phyloP scores from a whole-genome alignment of 1,140 invertebrate species.

The Drosophila azteca region DNA sequence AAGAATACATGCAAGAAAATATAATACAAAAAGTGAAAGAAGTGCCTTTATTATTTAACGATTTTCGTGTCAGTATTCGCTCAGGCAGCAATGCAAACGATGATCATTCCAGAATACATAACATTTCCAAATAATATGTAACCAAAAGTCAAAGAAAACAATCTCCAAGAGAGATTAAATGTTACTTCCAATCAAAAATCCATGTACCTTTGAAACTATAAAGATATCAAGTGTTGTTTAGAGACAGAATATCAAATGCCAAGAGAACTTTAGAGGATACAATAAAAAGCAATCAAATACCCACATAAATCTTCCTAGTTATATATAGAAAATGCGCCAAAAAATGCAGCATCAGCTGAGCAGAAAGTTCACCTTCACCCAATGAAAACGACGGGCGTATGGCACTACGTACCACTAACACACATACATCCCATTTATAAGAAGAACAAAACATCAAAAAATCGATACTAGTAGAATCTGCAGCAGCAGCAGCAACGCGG shows the following conservation, averaged over 20 bases:
- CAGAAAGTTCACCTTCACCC: slow-evolving; percentile 35
- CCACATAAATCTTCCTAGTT: no score
- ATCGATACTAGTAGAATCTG: slow-evolving; percentile 56
- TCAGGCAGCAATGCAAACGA: neutral
- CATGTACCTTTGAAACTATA: no score
- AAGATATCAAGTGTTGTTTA: no score
- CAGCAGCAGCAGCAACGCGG: slow-evolving; percentile 18
- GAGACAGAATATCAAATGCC: no score
- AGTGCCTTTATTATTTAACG: slow-evolving; percentile 45
- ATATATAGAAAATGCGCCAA: slow-evolving; percentile 35
- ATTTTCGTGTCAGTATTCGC: slow-evolving; percentile 6
- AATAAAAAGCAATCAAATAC: no score
- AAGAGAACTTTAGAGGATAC: no score
- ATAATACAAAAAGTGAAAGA: slow-evolving; percentile 21
- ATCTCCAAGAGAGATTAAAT: no score
- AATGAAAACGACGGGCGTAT: slow-evolving; percentile 29
- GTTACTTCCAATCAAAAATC: no score
- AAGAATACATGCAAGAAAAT: slow-evolving; percentile 21
- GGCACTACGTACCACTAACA: slow-evolving; percentile 3
- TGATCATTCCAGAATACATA: slow-evolving; percentile 3
- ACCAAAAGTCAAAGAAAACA: no score
- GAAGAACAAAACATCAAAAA: slow-evolving; percentile 37
- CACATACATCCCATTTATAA: neutral
- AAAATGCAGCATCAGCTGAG: slow-evolving; percentile 34
- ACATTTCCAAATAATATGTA: neutral